Base-by-base conservation (phyloP, 2,797 vertebrate species). In the Myotis myotis region DNA sequence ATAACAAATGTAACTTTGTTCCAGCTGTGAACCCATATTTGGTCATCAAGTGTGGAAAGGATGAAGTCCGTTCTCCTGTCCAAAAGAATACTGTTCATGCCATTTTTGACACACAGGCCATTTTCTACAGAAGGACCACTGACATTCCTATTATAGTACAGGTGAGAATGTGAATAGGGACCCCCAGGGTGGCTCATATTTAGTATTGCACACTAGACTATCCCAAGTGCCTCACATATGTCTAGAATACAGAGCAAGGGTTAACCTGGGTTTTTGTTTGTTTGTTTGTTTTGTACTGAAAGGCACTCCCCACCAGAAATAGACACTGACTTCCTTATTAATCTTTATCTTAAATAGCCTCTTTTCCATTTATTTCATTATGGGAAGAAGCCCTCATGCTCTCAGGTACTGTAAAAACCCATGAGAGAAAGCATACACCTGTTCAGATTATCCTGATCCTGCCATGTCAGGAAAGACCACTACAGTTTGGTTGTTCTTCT, bases 121-220 rank as follows among this genome's bases (percentile, higher is more conserved):
- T 99, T 97, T 99, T 99, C 98, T 99, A 99, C 97, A 98, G 98
- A 96, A 99, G 98, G 96, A 99, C 98, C 33, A 97, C 97, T 0
- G 96, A 98, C 72, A 98, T 98, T 62, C 99, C 99, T 47, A 94
- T 99, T 96, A 98, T 98, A n/a, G 97, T 99, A 91, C 98, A 99
- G 99, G 99, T 99, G 97, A 98, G 97, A 93, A n/a, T 64, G 7
- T 64, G 20, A 6, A 0, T 0, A 89, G 16, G n/a, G 20, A 44
- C 2, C 28, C 15, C 7, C 8, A 22, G 3, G 15, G 15, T 25
- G 33, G 17, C 30, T 87, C 70, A 70, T 47, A 36, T 57, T 82
- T 53, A 51, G 10, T 38, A 72, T 6, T 11, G 75, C 30, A 74
- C 66, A 47, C 30, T 78, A 74, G 68, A 70, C 83, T 87, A 76